phyloP scores from a whole-genome alignment of 2,888 invertebrate genomes.

The Metacarcinus magister region DNA sequence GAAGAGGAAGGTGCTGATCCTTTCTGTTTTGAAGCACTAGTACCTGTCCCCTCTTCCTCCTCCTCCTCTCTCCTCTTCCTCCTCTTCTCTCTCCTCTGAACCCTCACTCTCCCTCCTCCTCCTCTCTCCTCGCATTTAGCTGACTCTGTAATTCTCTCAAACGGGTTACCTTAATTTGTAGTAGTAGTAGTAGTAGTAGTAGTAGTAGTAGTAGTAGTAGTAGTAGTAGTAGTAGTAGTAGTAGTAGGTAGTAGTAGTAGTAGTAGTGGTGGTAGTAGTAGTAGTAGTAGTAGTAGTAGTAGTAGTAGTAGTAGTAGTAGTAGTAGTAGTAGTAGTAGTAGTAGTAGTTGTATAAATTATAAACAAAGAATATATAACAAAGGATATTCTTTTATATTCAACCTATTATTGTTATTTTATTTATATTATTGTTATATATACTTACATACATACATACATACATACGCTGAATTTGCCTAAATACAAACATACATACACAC shows the following conservation, averaged over 20 bases:
- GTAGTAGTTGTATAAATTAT: not conserved
- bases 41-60: not conserved
- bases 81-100: not conserved
- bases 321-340: not conserved
- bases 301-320: conserved; percentile 11
- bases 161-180: too few species aligned
- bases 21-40: not conserved
- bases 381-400: not conserved
- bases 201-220: not conserved
- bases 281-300: not conserved
- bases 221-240: conserved; percentile 21
- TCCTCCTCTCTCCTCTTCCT: not conserved
- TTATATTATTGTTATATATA: too few species aligned
- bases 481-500: not conserved
- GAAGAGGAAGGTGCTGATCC: not conserved
- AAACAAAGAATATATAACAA: not conserved
- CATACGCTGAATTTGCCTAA: not conserved
- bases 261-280: not conserved
- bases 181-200: too few species aligned
- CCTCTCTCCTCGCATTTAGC: not conserved
- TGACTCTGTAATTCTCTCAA: not conserved
- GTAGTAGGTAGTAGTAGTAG: not conserved
- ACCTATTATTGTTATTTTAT: not conserved
- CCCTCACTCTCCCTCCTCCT: not conserved
- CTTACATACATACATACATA: not conserved